phyloP scores from a whole-genome alignment of 2,797 vertebrate genomes.

The Neostethus bicornis region DNA sequence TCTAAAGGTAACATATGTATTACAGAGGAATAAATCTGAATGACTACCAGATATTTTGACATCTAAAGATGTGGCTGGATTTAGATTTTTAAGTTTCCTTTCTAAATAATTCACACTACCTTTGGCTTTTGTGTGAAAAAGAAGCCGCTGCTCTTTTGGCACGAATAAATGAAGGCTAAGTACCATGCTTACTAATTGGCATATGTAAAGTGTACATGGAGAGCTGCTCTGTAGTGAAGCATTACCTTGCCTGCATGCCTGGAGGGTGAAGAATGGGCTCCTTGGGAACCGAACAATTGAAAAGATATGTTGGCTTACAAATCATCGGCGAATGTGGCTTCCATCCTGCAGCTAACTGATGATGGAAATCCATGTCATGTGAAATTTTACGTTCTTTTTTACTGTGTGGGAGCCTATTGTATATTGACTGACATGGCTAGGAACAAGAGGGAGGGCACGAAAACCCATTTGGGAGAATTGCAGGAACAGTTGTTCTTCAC shows the following conservation, averaged over 20 bases:
- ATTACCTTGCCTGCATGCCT: constrained; percentile 42
- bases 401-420: constrained; percentile 9
- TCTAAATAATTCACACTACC: too few relatives aligned
- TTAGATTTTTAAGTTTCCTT: too few relatives aligned
- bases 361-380: constrained; percentile 33
- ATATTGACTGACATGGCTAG: constrained; percentile 2
- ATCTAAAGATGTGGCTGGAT: too few relatives aligned
- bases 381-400: constrained; percentile 23
- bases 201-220: constrained; percentile 34
- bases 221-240: constrained; percentile 30
- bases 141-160: constrained; percentile 10
- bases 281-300: constrained; percentile 46
- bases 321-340: constrained; percentile 18
- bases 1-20: neutral
- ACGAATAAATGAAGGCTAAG: constrained; percentile 36
- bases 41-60: too few relatives aligned
- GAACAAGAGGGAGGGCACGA: constrained; percentile 9
- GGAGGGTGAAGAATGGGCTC: constrained; percentile 6
- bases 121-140: neutral
- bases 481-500: constrained; percentile 10
- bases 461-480: constrained; percentile 3
- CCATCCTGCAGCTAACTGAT: constrained; percentile 19
- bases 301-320: constrained; percentile 44
- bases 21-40: neutral
- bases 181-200: constrained; percentile 27